Percentiles rank a stretch among this genome's conserved stretches.
Evolutionary conservation across 2,113 vertebrate species (phyloP).

Genomic region (Sorex fumeus): DNA sequence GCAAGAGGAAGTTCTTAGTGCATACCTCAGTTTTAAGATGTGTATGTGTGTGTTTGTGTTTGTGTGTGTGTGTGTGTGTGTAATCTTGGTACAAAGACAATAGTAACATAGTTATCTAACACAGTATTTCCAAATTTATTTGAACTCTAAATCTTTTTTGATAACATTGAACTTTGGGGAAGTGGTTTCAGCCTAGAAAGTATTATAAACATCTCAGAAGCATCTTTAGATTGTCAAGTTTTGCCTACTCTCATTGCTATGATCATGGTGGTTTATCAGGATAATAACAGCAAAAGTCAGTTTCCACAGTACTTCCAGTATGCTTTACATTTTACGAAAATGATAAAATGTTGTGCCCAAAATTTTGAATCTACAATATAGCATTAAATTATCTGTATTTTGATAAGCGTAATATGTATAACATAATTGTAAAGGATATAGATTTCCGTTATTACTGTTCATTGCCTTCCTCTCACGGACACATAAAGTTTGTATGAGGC

Average conservation of each 20-base stretch:
- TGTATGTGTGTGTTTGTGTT: conserved; percentile 3
- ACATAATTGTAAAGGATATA: background rate
- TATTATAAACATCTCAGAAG: background rate
- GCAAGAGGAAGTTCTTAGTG: background rate
- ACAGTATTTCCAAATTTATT: background rate
- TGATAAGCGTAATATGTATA: background rate
- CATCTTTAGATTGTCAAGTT: background rate
- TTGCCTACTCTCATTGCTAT: background rate
- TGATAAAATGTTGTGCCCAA: background rate
- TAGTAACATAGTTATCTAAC: background rate
- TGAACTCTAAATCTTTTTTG: background rate
- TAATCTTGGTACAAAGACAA: background rate
- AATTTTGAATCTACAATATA: background rate
- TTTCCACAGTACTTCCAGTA: background rate
- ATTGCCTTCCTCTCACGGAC: background rate
- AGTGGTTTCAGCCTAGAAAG: background rate
- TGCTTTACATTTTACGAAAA: background rate
- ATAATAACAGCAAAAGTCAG: background rate
- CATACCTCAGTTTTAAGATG: background rate
- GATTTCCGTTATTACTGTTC: background rate
- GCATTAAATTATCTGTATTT: background rate
- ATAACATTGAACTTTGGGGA: background rate
- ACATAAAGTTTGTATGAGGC: too few relatives aligned
- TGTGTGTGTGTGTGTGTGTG: conserved; percentile 10
- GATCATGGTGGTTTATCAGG: background rate